phyloP scores from a whole-genome alignment of 2,888 invertebrate genomes.

The Polietes domitor region DNA sequence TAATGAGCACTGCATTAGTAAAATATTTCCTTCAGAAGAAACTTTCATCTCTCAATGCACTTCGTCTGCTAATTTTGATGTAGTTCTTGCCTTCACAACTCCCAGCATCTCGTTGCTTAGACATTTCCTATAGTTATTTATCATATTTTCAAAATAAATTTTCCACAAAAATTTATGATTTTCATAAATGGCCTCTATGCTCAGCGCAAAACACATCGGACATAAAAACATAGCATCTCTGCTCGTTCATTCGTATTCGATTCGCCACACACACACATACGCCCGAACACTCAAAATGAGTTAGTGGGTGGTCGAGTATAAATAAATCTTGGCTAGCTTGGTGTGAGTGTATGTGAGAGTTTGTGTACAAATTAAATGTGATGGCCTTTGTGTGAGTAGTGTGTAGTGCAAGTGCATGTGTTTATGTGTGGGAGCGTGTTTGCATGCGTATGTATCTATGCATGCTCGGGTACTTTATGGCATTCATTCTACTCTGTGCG shows the following conservation, averaged over 20 bases:
- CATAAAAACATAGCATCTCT: not conserved
- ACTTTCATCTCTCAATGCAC: not conserved
- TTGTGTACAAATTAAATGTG: conserved; percentile 38
- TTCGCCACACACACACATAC: not conserved
- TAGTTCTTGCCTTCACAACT: not conserved
- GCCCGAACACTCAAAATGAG: not conserved
- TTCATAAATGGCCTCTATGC: conserved; percentile 74
- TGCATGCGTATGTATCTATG: not conserved
- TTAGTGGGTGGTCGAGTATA: not conserved
- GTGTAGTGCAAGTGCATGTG: not conserved
- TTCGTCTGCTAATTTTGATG: not conserved
- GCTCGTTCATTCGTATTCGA: conserved; percentile 53
- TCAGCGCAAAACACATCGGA: not conserved
- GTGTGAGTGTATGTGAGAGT: conserved; percentile 15
- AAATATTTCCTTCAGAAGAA: not conserved
- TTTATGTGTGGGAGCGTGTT: no score
- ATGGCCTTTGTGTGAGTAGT: conserved; percentile 29
- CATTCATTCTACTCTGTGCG: conserved; percentile 35
- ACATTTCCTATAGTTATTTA: conserved; percentile 14
- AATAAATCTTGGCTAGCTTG: not conserved
- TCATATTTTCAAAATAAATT: conserved; percentile 14
- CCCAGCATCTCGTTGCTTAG: not conserved
- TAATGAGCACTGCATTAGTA: conserved; percentile 18
- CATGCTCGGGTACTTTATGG: conserved; percentile 5
- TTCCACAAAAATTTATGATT: conserved; percentile 51